Evolutionary conservation across 2,888 invertebrate genomes (phyloP).

Genomic region (Eutolmus rufibarbis): DNA sequence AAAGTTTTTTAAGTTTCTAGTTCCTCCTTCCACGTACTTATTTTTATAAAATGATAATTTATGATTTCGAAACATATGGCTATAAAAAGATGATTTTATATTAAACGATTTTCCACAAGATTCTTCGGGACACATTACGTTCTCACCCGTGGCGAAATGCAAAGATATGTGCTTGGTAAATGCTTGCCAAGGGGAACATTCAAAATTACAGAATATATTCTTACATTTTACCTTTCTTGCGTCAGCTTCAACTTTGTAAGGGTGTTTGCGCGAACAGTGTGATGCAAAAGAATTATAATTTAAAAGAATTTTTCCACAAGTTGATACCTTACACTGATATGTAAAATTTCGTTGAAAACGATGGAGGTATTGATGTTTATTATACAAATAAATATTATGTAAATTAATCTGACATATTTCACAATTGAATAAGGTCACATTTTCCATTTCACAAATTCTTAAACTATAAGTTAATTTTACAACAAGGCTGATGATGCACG

Average conservation of each 20-base stretch:
- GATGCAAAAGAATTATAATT: neutral
- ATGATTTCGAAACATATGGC: slow-evolving; percentile 1
- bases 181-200: neutral
- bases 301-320: neutral
- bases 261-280: neutral
- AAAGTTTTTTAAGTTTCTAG: neutral
- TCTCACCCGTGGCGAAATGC: neutral
- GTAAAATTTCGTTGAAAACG: neutral
- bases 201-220: neutral
- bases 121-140: slow-evolving; percentile 11
- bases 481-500: neutral
- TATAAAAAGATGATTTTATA: neutral
- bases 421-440: neutral
- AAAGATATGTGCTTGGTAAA: neutral
- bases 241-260: neutral
- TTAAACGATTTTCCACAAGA: neutral
- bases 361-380: neutral
- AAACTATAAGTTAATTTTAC: neutral
- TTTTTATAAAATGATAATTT: neutral
- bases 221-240: neutral
- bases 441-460: neutral
- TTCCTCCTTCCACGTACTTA: neutral
- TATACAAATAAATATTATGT: neutral
- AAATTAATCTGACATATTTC: neutral
- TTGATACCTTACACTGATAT: neutral